phyloP scores from a whole-genome alignment of 2,113 vertebrate species.

The Eolophus roseicapilla region DNA sequence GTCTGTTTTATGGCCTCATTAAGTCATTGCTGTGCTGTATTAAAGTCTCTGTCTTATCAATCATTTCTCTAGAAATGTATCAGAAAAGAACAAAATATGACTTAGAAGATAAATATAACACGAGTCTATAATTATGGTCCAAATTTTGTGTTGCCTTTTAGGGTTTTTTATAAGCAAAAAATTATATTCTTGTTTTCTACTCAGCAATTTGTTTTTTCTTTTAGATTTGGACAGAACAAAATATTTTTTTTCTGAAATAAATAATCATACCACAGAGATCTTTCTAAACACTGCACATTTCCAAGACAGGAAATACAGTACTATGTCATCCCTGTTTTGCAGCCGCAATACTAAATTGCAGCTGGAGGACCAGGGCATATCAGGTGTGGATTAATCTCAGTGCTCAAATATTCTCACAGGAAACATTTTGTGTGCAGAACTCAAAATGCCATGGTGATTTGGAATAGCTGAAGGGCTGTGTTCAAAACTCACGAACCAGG shows the following conservation, averaged over 20 bases:
- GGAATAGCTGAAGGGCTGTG: background rate
- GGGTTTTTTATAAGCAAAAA: background rate
- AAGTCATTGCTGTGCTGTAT: background rate
- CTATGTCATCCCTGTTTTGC: background rate
- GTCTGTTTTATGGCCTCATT: background rate
- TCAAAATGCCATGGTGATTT: background rate
- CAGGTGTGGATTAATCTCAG: background rate
- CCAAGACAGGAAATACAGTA: background rate
- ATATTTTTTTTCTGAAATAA: background rate
- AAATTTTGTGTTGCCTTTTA: background rate
- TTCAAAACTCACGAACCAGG: background rate
- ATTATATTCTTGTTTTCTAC: background rate
- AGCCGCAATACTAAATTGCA: background rate
- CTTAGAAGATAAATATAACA: background rate
- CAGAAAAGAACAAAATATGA: background rate
- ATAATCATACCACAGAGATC: background rate
- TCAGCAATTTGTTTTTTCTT: background rate
- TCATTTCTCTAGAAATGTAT: background rate
- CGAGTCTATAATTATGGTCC: background rate
- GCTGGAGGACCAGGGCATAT: background rate
- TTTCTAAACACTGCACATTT: background rate
- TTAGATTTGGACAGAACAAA: background rate
- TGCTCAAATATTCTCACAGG: background rate
- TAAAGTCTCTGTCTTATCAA: background rate
- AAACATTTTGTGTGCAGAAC: background rate